Evolutionary conservation across 2,888 invertebrate species (phyloP).

Genomic region (Drosophila affinis): DNA sequence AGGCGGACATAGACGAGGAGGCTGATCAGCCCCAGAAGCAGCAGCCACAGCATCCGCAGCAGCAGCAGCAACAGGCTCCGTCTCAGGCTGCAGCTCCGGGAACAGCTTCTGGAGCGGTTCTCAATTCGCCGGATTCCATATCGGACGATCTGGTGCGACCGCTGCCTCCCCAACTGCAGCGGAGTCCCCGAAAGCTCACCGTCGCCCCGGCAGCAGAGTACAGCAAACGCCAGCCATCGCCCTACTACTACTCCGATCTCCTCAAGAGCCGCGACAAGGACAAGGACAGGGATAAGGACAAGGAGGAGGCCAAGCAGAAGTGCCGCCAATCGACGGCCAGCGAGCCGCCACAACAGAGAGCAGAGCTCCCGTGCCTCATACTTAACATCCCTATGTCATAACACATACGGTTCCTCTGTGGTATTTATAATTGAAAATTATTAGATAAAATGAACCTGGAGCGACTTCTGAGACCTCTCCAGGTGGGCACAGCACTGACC

Average conservation of each 20-base stretch:
- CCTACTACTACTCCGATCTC: constrained; percentile 92
- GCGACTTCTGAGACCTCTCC: no score
- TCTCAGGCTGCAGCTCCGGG: not conserved
- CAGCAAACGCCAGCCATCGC: constrained; percentile 89
- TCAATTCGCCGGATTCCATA: constrained; percentile 89
- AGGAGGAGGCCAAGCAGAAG: constrained; percentile 77
- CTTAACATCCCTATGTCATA: no score
- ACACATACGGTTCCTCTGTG: no score
- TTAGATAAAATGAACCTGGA: no score
- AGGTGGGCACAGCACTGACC: no score
- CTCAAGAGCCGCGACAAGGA: constrained; percentile 84
- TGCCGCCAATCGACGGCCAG: constrained; percentile 84
- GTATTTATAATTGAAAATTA: no score
- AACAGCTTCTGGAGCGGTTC: constrained; percentile 83
- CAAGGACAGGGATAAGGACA: constrained; percentile 46
- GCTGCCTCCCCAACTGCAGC: constrained; percentile 82
- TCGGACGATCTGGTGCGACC: constrained; percentile 85
- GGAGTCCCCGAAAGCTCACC: constrained; percentile 83
- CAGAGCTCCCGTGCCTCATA: constrained; percentile 78
- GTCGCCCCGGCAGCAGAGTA: constrained; percentile 75
- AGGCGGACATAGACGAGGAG: constrained; percentile 81
- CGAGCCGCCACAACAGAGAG: constrained; percentile 84
- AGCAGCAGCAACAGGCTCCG: not conserved
- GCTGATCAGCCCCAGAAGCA: constrained; percentile 42
- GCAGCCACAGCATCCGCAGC: constrained; percentile 9